Conservation (phyloP, 2,888 invertebrate genomes). For the Callosobruchus maculatus region DNA sequence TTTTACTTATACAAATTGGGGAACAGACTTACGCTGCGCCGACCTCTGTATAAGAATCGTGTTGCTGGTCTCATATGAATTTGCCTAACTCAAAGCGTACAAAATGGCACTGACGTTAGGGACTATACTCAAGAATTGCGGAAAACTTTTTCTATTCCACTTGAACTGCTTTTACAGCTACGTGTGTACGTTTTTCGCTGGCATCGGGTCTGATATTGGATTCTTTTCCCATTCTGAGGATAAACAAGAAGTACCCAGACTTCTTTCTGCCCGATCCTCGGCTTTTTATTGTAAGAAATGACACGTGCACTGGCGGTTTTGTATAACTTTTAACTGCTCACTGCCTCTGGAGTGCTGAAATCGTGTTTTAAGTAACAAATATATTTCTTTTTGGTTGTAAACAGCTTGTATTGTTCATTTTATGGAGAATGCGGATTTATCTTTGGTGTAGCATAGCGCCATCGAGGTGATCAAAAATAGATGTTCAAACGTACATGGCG, state of each 20-base stretch:
- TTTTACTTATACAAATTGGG: too few relatives aligned
- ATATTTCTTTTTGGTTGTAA: neutral
- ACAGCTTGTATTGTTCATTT: neutral
- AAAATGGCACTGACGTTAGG: neutral
- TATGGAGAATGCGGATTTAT: neutral
- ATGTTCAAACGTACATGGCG: too few relatives aligned
- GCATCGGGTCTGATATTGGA: neutral
- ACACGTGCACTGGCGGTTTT: neutral
- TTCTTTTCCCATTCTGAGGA: neutral
- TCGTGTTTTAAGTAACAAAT: neutral
- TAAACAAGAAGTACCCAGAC: neutral
- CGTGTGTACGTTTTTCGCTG: neutral
- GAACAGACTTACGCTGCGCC: too few relatives aligned
- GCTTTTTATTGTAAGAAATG: neutral
- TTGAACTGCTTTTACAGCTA: neutral
- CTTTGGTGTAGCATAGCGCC: too few relatives aligned
- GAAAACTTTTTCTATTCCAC: neutral
- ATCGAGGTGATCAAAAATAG: too few relatives aligned
- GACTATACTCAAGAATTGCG: neutral
- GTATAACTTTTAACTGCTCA: neutral
- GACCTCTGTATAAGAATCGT: too few relatives aligned
- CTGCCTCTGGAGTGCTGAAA: neutral
- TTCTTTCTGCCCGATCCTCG: neutral
- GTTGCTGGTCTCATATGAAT: neutral
- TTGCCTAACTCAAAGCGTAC: neutral